Percentiles rank a stretch among this genome's conserved stretches.
Conservation (phyloP, 2,888 invertebrate genomes). For the Silvanus unidentatus region DNA sequence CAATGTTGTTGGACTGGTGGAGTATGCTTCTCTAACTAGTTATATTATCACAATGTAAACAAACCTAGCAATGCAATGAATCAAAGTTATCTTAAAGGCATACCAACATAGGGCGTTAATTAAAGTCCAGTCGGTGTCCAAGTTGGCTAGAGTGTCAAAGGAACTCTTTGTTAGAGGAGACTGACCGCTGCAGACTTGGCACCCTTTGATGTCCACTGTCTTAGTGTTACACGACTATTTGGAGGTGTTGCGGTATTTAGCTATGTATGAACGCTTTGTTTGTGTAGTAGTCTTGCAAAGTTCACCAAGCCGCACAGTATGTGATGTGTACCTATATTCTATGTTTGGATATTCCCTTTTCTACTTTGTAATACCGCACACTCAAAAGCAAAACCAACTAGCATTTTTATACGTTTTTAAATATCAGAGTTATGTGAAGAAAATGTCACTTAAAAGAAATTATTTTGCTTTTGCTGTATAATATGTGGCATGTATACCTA, state of each 20-base stretch:
- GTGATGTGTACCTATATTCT: too few relatives aligned
- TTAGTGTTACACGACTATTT: conserved; percentile 46
- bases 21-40: too few relatives aligned
- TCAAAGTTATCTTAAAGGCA: conserved; percentile 41
- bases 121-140: conserved; percentile 39
- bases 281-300: conserved; percentile 13
- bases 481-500: neutral
- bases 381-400: conserved; percentile 17
- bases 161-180: conserved; percentile 41
- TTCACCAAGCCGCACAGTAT: neutral
- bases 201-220: conserved; percentile 44
- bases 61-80: conserved; percentile 21
- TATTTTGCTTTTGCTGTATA: conserved; percentile 16
- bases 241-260: conserved; percentile 46
- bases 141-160: conserved; percentile 46
- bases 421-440: conserved; percentile 20
- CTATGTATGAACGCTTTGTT: conserved; percentile 41
- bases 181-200: conserved; percentile 41
- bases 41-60: conserved; percentile 6
- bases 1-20: too few relatives aligned
- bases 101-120: conserved; percentile 44
- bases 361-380: conserved; percentile 13
- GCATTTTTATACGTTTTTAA: conserved; percentile 24
- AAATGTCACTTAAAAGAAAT: conserved; percentile 33
- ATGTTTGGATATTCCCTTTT: neutral